Evolutionary conservation across 2,888 invertebrate species (phyloP), one percentile per base, ranked within the genome.

Genomic region (Danaus chrysippus): DNA sequence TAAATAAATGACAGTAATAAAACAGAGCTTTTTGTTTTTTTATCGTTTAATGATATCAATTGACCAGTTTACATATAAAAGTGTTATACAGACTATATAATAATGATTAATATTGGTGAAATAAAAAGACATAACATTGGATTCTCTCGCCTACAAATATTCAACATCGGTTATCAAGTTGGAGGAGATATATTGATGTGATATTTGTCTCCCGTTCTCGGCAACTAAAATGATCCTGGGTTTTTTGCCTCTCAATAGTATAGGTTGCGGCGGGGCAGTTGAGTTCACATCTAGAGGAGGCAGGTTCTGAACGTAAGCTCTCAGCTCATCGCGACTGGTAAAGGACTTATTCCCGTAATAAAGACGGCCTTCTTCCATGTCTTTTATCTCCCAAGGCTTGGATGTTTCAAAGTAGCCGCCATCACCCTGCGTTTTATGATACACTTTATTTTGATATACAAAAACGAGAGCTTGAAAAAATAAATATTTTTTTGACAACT

Each of bases 371-470:
- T 78, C 68, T 0, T 73, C 67, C 0, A 73, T 62, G 43, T 76
- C 70, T 0, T 79, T 11, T 0, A 73, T 61, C 49, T 68, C 62
- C 91, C 91, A 91, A 0, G 81, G 71, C 1, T 71, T 62, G 0
- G 76, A 55, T 0, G 87, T 89, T 59, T 83, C 83, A 77, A 91
- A 88, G 79, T 88, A 91, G 0, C 91, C 91, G 62, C 89, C 86
- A 49, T 82, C 82, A n/a, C 90, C 87, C 87, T 89, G 76, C 0
- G 63, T 68, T 41, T 12, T 34, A 13, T 6, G 17, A 42, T 10
- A 34, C 13, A 11, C 13, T 42, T 10, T 42, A n/a, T 17, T 9
- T 42, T 46, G 42, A 13, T 17, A 43, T 43, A 12, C n/a, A 13
- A 1, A 46, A 13, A 9, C 15, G n/a, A 13, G n/a, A 13, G 9